Conservation (phyloP, 1,140 invertebrate genomes). For the Apocrypta bakeri region DNA sequence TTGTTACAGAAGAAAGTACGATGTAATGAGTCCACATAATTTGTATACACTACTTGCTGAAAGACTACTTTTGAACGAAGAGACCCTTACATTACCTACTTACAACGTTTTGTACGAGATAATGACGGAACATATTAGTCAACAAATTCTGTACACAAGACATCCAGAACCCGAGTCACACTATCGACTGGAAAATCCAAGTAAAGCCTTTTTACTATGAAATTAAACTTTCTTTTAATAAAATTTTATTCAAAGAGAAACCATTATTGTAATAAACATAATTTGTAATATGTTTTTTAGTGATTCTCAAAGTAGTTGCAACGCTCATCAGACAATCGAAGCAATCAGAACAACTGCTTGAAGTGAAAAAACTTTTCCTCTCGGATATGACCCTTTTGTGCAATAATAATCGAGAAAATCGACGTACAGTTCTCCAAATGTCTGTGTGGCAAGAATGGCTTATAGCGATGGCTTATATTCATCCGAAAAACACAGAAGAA, state of each 20-base stretch:
- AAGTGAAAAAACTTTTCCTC: slow-evolving; percentile 97
- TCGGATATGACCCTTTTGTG: slow-evolving; percentile 98
- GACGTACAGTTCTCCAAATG: slow-evolving; percentile 98
- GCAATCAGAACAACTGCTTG: slow-evolving; percentile 90
- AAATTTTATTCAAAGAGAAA: slow-evolving; percentile 11
- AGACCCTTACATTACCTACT: slow-evolving; percentile 91
- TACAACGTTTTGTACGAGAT: slow-evolving; percentile 99
- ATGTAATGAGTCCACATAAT: slow-evolving; percentile 98
- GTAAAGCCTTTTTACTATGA: slow-evolving; percentile 77
- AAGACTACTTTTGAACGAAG: slow-evolving; percentile 91
- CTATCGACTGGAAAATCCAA: slow-evolving; percentile 97
- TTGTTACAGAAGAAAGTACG: slow-evolving; percentile 91
- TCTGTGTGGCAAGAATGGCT: slow-evolving; percentile 99
- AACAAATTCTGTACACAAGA: slow-evolving; percentile 93
- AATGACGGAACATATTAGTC: slow-evolving; percentile 96
- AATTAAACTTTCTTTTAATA: slow-evolving; percentile 30
- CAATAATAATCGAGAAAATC: slow-evolving; percentile 97
- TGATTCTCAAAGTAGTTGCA: slow-evolving; percentile 98
- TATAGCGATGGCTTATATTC: slow-evolving; percentile 98
- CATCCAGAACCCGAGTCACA: slow-evolving; percentile 96
- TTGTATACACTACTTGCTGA: slow-evolving; percentile 97
- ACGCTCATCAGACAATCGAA: slow-evolving; percentile 97
- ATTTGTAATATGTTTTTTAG: slow-evolving; percentile 75
- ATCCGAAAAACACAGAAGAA: slow-evolving; percentile 95
- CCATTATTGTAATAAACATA: not conserved